Base-by-base conservation (phyloP, 2,888 invertebrate species). In the Chromoteleia sp. region DNA sequence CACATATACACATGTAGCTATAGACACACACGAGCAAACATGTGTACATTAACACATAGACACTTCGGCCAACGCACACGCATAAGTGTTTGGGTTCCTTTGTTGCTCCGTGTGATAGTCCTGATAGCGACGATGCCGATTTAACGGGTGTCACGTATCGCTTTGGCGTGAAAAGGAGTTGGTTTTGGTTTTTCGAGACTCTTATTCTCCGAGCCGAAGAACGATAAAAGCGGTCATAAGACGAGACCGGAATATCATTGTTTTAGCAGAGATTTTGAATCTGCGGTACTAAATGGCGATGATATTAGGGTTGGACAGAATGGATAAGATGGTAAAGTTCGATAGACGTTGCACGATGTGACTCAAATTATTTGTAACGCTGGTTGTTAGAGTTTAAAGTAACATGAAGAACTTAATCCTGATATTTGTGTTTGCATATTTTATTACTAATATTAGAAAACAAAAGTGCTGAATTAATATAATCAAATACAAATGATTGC, bases 141-240 rank as follows among this genome's bases (percentile, higher is more conserved):
- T 90, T 90, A 90, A 89, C 89, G 90, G 90, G 89, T 90, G 89
- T 90, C 89, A 82, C 67, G 78, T 79, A 78, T 68, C 30, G 52
- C 75, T 68, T 76, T 33, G 54, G 19, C 50, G 56, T 45, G 52
- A 63, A 48, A 52, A 73, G 43, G 12, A 45, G 43, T 70, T 74
- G 45, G 48, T 65, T 45, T 74, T 25, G 43, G 48, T 56, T 56
- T 74, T 56, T 65, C 36, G 29, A 1, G 14, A 6, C 8, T 54
- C 41, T 33, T 29, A 41, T 33, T 30, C 25, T 14, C 1, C 3
- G 17, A 41, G 41, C n/a, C 3, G 29, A 29, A 15, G 14, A 41
- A 39, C 36, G 50, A 52, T 52, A 67, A 68, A 68, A 33, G 56
- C 33, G 21, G 54, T 68, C 54, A 33, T 45, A 45, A 56, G 36